These are phyloP conservation scores for Argyra leucocephala DNA, from an alignment of 2,888 invertebrate genomes.

Conservation along the genomic window DNA sequence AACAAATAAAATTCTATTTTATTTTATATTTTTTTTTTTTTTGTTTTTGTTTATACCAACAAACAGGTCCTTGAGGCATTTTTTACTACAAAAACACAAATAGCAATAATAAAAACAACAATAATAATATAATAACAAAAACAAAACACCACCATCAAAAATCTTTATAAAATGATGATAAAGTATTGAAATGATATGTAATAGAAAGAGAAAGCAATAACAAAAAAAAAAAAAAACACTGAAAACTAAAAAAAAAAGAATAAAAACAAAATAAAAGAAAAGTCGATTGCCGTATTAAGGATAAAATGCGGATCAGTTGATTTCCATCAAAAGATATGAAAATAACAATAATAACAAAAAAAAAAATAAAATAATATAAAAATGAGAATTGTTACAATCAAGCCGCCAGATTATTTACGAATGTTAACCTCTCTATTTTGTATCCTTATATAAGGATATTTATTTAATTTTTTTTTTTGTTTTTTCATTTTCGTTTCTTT, in stretches of 20 bases:
- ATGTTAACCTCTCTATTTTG: constrained; percentile 2
- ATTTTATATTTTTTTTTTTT: neutral
- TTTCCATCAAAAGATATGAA: constrained; percentile 6
- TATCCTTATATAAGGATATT: neutral
- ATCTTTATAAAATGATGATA: neutral
- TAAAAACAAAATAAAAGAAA: neutral
- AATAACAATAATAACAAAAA: neutral
- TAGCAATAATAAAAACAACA: no score
- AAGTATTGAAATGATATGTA: no score
- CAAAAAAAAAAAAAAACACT: neutral
- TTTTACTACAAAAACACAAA: neutral
- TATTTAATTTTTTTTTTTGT: neutral
- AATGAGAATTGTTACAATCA: neutral
- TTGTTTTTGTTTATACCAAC: neutral
- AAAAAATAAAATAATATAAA: neutral
- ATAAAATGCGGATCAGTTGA: constrained; percentile 6
- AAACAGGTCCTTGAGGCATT: constrained; percentile 1
- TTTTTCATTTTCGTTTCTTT: neutral
- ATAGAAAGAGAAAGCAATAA: neutral
- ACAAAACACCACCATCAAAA: neutral
- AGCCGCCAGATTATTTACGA: constrained; percentile 6
- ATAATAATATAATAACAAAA: no score
- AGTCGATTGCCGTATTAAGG: constrained; percentile 6
- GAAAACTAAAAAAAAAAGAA: neutral
- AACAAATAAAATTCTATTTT: neutral